Conservation (phyloP, 2,113 vertebrate species). For the Labeo rohita region DNA sequence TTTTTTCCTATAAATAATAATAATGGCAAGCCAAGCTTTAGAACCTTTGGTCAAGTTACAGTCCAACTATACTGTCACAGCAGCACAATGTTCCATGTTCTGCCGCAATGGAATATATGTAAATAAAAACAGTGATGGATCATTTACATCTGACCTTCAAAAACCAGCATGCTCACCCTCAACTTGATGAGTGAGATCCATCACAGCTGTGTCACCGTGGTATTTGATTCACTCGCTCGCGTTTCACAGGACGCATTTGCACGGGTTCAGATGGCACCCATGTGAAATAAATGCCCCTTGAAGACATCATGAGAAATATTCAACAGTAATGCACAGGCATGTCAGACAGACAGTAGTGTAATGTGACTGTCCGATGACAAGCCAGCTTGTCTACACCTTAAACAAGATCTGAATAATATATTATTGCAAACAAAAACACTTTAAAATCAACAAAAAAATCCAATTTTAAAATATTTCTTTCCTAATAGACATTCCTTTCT, state of each 20-base stretch:
- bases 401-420: constrained; percentile 3
- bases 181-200: constrained; percentile 41
- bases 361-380: constrained; percentile 11
- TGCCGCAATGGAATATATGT: constrained; percentile 62
- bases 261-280: constrained; percentile 1
- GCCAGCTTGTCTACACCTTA: constrained; percentile 19
- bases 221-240: constrained; percentile 40
- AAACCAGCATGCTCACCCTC: constrained; percentile 32
- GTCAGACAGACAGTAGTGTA: not conserved
- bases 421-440: not conserved
- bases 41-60: not conserved
- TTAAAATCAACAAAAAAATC: not conserved
- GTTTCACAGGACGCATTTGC: constrained; percentile 52
- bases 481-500: not conserved
- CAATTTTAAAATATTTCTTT: not conserved
- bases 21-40: too few species aligned
- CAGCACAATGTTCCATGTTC: constrained; percentile 13
- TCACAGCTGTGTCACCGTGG: constrained; percentile 41
- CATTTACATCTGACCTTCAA: constrained; percentile 63
- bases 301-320: constrained; percentile 32
- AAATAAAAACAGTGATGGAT: constrained; percentile 64
- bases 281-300: constrained; percentile 28
- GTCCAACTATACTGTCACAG: not conserved
- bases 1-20: not conserved
- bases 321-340: not conserved